phyloP scores from a whole-genome alignment of 2,797 vertebrate genomes.

The Semotilus atromaculatus region DNA sequence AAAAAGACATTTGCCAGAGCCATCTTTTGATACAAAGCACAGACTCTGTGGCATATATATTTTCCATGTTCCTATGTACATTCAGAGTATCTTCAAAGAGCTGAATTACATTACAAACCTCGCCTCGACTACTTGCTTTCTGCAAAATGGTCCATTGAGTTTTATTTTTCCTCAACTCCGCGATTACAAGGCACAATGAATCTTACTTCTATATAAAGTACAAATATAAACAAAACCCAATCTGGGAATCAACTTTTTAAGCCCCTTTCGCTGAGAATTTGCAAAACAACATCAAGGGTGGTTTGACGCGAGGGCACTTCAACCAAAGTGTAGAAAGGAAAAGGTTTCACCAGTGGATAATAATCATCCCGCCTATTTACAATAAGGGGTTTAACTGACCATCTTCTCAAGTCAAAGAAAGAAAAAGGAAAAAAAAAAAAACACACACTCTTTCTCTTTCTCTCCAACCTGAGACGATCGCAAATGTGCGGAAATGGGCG shows the following conservation, averaged over 20 bases:
- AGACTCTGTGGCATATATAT: slow-evolving; percentile 99
- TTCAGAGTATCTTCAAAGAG: slow-evolving; percentile 92
- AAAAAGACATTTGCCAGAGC: slow-evolving; percentile 90
- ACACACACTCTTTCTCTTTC: background rate
- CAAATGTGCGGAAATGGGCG: slow-evolving; percentile 38
- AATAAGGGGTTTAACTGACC: slow-evolving; percentile 47
- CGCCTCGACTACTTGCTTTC: slow-evolving; percentile 78
- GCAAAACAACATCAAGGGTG: slow-evolving; percentile 66
- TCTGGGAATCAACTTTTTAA: slow-evolving; percentile 55
- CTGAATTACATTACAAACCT: slow-evolving; percentile 89
- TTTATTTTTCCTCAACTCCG: slow-evolving; percentile 61
- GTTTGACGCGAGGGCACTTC: slow-evolving; percentile 68
- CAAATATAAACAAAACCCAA: slow-evolving; percentile 87
- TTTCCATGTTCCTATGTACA: slow-evolving; percentile 97
- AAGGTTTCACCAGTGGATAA: slow-evolving; percentile 64
- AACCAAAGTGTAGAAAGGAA: slow-evolving; percentile 69
- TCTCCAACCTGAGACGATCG: slow-evolving; percentile 47
- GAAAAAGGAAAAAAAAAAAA: background rate
- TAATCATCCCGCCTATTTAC: slow-evolving; percentile 39
- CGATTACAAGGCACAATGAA: slow-evolving; percentile 99
- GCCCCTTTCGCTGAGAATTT: slow-evolving; percentile 52
- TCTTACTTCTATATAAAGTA: slow-evolving; percentile 94
- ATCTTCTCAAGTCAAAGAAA: slow-evolving; percentile 44
- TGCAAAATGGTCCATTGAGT: slow-evolving; percentile 79
- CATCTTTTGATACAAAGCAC: slow-evolving; percentile 97